A percentile compares a stretch with the other conserved stretches of the same genome.
phyloP scores from a whole-genome alignment of 2,797 vertebrate species.

The Manis javanica region DNA sequence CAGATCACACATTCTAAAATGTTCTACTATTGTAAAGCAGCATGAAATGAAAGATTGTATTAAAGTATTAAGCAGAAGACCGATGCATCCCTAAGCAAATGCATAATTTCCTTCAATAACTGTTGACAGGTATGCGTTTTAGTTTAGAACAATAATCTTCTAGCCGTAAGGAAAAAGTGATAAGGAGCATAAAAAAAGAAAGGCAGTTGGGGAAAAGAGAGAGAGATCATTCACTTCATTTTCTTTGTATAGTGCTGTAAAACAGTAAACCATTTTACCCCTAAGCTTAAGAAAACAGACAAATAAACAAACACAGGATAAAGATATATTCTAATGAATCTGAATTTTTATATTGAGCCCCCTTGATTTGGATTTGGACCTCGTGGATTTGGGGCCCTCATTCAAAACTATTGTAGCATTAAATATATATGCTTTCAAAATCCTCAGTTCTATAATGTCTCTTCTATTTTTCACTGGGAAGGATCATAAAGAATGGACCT shows the following conservation, averaged over 20 bases:
- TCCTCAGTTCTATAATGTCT: neutral
- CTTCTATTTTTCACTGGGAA: neutral
- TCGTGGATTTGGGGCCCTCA: neutral
- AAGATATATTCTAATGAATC: neutral
- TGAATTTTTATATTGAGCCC: neutral
- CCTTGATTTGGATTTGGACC: neutral
- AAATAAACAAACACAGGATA: neutral
- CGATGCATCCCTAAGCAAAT: neutral
- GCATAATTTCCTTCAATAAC: neutral
- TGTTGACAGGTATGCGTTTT: neutral
- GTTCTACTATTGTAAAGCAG: neutral
- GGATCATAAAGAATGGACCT: neutral
- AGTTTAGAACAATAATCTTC: neutral
- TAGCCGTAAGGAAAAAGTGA: neutral
- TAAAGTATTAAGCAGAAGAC: neutral
- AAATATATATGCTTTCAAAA: neutral
- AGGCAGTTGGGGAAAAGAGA: too few species aligned
- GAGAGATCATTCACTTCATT: neutral
- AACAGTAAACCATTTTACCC: neutral
- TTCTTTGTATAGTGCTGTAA: neutral
- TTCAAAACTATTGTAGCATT: conserved; percentile 4
- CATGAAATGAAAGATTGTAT: neutral
- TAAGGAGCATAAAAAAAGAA: neutral
- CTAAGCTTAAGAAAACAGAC: neutral
- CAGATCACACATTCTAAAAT: neutral